Evolutionary conservation across 2,888 invertebrate genomes (phyloP).

Genomic region (Glaucopsyche alexis): DNA sequence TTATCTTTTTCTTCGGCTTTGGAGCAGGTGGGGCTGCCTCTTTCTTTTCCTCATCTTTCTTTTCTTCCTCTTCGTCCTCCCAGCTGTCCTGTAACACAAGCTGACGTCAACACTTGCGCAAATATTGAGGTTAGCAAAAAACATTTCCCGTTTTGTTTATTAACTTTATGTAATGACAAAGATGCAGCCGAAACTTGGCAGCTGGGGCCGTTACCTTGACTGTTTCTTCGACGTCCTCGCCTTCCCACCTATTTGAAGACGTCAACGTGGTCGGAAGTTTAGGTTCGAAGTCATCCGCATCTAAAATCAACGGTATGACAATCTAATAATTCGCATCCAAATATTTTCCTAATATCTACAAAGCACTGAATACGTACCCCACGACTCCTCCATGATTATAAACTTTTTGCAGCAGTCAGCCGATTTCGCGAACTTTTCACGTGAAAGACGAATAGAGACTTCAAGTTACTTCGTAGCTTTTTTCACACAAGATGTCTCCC

Average conservation of each 20-base stretch:
- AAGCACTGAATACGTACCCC: conserved; percentile 77
- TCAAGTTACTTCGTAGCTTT: conserved; percentile 63
- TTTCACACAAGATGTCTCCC: conserved; percentile 79
- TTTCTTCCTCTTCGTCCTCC: conserved; percentile 94
- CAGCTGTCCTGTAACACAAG: conserved; percentile 89
- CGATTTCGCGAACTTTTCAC: conserved; percentile 69
- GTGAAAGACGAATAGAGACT: conserved; percentile 68
- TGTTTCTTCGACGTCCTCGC: conserved; percentile 92
- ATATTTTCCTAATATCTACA: conserved; percentile 36
- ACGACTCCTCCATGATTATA: conserved; percentile 84
- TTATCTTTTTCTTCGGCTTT: conserved; percentile 87
- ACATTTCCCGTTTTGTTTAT: conserved; percentile 21
- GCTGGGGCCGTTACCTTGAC: conserved; percentile 83
- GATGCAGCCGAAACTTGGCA: conserved; percentile 57
- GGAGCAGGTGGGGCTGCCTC: conserved; percentile 79
- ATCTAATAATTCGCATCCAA: conserved; percentile 35
- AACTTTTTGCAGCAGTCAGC: conserved; percentile 63
- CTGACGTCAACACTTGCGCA: conserved; percentile 70
- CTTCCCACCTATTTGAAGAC: conserved; percentile 89
- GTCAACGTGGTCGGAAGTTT: conserved; percentile 81
- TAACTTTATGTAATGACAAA: not conserved
- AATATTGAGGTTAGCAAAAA: conserved; percentile 64
- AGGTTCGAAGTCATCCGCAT: conserved; percentile 86
- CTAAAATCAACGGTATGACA: conserved; percentile 67
- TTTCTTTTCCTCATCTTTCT: conserved; percentile 87